Evolutionary conservation across 2,113 vertebrate genomes (phyloP).

Genomic region (Stomatorhinus ivindoensis): DNA sequence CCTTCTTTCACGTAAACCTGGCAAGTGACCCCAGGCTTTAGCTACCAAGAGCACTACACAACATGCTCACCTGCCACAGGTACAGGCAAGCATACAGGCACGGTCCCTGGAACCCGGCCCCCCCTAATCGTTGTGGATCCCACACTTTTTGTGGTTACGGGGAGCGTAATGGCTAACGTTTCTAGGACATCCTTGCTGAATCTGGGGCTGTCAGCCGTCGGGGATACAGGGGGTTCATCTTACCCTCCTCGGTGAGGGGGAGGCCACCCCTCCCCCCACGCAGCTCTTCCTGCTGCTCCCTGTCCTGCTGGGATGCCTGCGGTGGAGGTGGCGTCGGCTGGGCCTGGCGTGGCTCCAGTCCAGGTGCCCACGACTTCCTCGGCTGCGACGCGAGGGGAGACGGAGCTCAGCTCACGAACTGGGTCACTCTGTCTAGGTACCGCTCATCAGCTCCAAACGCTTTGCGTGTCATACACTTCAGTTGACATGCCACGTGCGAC

Average conservation of each 20-base stretch:
- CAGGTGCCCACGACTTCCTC: constrained; percentile 52
- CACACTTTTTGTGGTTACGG: neutral
- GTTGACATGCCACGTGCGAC: neutral
- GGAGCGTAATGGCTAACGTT: neutral
- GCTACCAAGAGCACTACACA: neutral
- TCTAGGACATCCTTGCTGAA: constrained; percentile 6
- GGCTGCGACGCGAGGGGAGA: constrained; percentile 43
- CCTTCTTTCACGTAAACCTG: neutral
- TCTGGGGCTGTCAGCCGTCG: neutral
- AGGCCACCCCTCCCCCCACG: constrained; percentile 40
- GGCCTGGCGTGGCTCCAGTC: constrained; percentile 35
- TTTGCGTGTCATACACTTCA: neutral
- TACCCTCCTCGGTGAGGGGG: constrained; percentile 46
- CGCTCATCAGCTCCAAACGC: neutral
- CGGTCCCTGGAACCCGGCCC: neutral
- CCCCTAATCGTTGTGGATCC: neutral
- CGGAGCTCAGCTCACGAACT: constrained; percentile 19
- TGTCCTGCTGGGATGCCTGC: constrained; percentile 32
- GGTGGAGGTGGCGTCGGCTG: constrained; percentile 19
- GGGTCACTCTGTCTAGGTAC: constrained; percentile 20
- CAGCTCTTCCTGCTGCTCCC: constrained; percentile 28
- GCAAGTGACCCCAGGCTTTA: neutral
- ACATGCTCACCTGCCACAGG: neutral
- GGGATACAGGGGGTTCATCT: neutral
- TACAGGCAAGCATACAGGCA: neutral